A percentile compares a stretch with the other conserved stretches of the same genome.
These are phyloP conservation scores for Donacobius atricapilla DNA, from an alignment of 2,113 vertebrate species.

Conservation along the genomic window DNA sequence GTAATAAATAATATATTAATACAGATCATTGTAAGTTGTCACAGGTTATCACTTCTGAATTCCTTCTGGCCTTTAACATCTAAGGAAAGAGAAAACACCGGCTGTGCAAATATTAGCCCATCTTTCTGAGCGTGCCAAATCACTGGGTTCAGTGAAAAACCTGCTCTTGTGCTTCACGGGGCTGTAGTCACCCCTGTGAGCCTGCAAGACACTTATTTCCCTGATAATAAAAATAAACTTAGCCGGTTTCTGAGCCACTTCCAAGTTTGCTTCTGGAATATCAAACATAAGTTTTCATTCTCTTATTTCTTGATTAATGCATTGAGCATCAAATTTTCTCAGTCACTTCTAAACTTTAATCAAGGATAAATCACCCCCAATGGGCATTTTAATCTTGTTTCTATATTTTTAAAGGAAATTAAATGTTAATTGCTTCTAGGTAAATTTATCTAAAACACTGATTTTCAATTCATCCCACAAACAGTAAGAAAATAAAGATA, in stretches of 20 bases:
- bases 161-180: background rate
- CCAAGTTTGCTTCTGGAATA: background rate
- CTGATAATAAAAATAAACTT: slow-evolving; percentile 13
- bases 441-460: slow-evolving; percentile 4
- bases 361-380: slow-evolving; percentile 26
- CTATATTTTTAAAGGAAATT: slow-evolving; percentile 55
- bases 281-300: background rate
- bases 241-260: slow-evolving; percentile 13
- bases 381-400: slow-evolving; percentile 50
- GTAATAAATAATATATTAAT: background rate
- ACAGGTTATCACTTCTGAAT: background rate
- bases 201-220: background rate
- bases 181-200: background rate
- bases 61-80: background rate
- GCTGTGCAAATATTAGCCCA: background rate
- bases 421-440: slow-evolving; percentile 52
- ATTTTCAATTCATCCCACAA: slow-evolving; percentile 43
- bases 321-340: background rate
- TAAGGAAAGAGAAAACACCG: background rate
- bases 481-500: slow-evolving; percentile 65
- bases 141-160: background rate
- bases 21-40: background rate
- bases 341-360: slow-evolving; percentile 36
- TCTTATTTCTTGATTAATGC: slow-evolving; percentile 55
- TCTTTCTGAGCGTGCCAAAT: background rate